Conservation (phyloP, 2,888 invertebrate species). For the Nephrocerus scutellatus region DNA sequence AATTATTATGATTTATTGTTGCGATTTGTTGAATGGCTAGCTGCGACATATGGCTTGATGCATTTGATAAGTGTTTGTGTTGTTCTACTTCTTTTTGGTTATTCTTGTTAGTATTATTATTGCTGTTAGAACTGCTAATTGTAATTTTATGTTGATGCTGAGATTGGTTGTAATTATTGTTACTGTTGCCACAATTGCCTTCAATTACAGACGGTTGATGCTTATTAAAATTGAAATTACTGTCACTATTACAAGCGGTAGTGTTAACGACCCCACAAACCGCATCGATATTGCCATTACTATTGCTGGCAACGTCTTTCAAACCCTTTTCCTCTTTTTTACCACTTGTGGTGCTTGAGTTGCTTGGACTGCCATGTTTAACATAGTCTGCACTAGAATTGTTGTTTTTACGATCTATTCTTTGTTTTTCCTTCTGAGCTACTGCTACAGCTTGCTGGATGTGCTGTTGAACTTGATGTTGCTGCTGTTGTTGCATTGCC, state of each 20-base stretch:
- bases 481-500: constrained; percentile 41
- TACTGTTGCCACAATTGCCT: constrained; percentile 13
- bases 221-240: no score
- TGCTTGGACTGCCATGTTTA: no score
- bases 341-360: constrained; percentile 16
- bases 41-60: constrained; percentile 19
- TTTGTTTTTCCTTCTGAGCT: constrained; percentile 37
- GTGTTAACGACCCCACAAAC: no score
- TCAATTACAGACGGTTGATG: constrained; percentile 20
- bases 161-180: constrained; percentile 18
- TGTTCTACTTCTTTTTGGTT: no score
- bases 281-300: no score
- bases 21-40: no score
- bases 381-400: constrained; percentile 25
- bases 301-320: constrained; percentile 19
- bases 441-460: constrained; percentile 30
- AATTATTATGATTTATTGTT: no score
- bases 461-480: constrained; percentile 41
- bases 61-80: no score
- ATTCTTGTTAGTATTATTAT: constrained; percentile 18
- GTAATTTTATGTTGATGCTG: constrained; percentile 23
- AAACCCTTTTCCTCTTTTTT: constrained; percentile 38
- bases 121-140: constrained; percentile 17
- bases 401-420: constrained; percentile 35
- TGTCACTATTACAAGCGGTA: no score